Base-by-base conservation (phyloP, 1,140 invertebrate species). In the Rhyacophila brunnea region DNA sequence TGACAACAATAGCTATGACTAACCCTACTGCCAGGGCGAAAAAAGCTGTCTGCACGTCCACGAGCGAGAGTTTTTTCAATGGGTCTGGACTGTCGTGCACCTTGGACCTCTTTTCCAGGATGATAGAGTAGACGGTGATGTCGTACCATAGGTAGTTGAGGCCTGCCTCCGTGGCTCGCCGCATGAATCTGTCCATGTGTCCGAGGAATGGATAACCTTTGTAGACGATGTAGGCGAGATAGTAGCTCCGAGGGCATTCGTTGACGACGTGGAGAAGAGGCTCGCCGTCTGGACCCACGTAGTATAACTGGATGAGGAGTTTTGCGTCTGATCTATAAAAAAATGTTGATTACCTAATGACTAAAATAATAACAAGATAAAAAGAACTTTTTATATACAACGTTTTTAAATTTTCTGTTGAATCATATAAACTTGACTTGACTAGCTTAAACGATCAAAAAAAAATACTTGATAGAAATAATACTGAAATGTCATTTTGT, bases 161-260 rank as follows among this genome's bases (percentile, higher is more conserved):
- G 42, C 67, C 67, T 0, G 40, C 58, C 35, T 68, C 62, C 11
- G 36, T 35, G 19, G 59, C 46, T 13, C 60, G 55, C 9, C 28
- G 15, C 13, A 68, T 56, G 35, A 63, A 60, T 6, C 57, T 48
- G 49, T 70, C 66, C 44, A 71, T 66, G 14, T 60, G 56, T 1
- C 49, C 19, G 10, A 68, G 40, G 65, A 68, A 70, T 47, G 68
- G 47, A 58, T 69, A 65, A 44, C 67, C 44, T 32, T 44, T 54
- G 55, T 61, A 60, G 6, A 75, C 49, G 2, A 74, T 54, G 49
- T 74, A 77, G 0, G 70, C 61, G 4, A 79, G 55, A 62, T 70
- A 68, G 58, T 73, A 75, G 4, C 57, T 68, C 19, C 70, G 46
- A 9, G 73, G 72, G 64, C 77, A 80, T n/a, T 79, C 73, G 1